Evolutionary conservation across 2,888 invertebrate species (phyloP).

Genomic region (Brenthis ino): DNA sequence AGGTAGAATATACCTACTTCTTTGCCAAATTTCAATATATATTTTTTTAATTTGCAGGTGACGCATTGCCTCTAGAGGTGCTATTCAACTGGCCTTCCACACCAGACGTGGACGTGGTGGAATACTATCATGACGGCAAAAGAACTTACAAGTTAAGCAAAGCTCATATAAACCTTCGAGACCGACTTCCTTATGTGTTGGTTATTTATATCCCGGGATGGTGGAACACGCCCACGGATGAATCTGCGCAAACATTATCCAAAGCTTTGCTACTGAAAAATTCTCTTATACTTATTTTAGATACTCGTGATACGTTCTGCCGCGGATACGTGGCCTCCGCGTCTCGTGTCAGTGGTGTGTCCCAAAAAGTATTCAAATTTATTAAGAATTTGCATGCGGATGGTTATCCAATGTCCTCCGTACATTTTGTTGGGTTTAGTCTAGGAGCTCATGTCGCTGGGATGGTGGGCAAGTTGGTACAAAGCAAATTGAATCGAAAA

Average conservation of each 20-base stretch:
- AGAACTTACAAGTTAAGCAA: constrained; percentile 48
- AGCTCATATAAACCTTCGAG: constrained; percentile 50
- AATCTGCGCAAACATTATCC: constrained; percentile 59
- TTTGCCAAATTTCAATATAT: not conserved
- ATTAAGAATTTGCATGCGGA: constrained; percentile 51
- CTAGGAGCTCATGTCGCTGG: constrained; percentile 85
- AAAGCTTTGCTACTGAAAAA: constrained; percentile 56
- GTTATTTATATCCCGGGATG: constrained; percentile 71
- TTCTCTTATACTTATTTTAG: constrained; percentile 57
- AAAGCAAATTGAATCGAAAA: constrained; percentile 49
- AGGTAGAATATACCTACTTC: not conserved
- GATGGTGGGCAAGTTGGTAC: constrained; percentile 61
- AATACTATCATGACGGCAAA: constrained; percentile 46
- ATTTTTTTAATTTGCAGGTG: constrained; percentile 55
- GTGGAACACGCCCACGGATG: constrained; percentile 70
- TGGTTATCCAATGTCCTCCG: constrained; percentile 66
- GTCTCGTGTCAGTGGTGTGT: constrained; percentile 58
- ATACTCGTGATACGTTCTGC: constrained; percentile 63
- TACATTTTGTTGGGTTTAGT: constrained; percentile 84
- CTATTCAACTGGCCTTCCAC: constrained; percentile 53
- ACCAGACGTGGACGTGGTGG: constrained; percentile 55
- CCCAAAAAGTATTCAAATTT: constrained; percentile 55
- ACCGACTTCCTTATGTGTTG: constrained; percentile 43
- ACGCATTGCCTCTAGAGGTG: constrained; percentile 60
- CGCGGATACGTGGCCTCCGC: constrained; percentile 66